Conservation (phyloP, 2,113 vertebrate species). For the Mola mola region DNA sequence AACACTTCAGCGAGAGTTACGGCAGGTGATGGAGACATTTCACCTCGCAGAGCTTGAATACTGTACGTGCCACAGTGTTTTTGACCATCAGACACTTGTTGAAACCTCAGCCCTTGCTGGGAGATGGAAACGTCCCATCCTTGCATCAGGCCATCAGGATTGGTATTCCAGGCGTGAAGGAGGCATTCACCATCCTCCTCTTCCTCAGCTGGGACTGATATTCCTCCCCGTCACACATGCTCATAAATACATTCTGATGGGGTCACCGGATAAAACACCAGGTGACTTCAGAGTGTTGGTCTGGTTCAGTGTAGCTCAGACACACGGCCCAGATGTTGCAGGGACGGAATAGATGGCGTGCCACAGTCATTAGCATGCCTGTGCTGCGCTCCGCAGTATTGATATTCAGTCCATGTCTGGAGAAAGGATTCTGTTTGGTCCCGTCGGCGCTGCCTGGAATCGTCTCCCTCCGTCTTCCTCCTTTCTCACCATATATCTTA, state of each 20-base stretch:
- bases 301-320: not conserved
- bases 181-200: constrained; percentile 23
- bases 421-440: constrained; percentile 42
- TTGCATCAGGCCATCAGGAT: constrained; percentile 17
- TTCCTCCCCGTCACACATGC: no score
- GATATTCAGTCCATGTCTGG: constrained; percentile 47
- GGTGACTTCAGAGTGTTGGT: no score
- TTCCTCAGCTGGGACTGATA: no score
- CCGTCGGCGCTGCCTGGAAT: constrained; percentile 25
- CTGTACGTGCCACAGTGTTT: no score
- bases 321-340: constrained; percentile 48
- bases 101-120: no score
- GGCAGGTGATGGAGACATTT: no score
- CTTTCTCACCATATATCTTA: not conserved
- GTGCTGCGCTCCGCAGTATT: constrained; percentile 46
- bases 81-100: no score
- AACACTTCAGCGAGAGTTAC: no score
- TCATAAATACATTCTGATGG: constrained; percentile 34
- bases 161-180: no score
- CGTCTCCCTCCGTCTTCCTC: not conserved
- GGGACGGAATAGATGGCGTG: constrained; percentile 2
- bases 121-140: not conserved
- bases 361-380: constrained; percentile 53
- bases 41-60: no score
- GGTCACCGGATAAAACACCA: constrained; percentile 15